phyloP scores from a whole-genome alignment of 2,797 vertebrate genomes.

The Coregonus suidteri region DNA sequence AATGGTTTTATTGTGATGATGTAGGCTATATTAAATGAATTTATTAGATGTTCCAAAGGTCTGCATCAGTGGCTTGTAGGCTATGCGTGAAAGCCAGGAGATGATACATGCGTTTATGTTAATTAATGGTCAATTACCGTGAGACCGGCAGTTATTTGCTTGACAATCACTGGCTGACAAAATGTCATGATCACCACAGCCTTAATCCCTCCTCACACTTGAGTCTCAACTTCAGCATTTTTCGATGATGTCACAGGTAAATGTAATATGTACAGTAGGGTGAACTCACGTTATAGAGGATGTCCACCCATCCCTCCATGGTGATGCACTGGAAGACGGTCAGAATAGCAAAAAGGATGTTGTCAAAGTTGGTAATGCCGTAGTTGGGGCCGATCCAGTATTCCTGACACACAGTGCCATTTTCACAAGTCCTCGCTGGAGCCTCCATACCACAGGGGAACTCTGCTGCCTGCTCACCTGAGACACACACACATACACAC shows the following conservation, averaged over 20 bases:
- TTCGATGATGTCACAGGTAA: neutral
- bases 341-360: conserved; percentile 92
- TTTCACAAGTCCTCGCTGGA: conserved; percentile 82
- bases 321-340: conserved; percentile 99
- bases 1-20: too few relatives aligned
- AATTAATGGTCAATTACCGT: too few relatives aligned
- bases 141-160: too few relatives aligned
- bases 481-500: conserved; percentile 23
- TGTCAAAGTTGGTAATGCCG: conserved; percentile 97
- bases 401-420: conserved; percentile 77
- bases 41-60: too few relatives aligned
- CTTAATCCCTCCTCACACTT: too few relatives aligned
- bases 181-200: too few relatives aligned
- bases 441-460: conserved; percentile 86
- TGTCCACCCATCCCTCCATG: conserved; percentile 98
- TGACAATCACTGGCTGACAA: too few relatives aligned
- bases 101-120: too few relatives aligned
- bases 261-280: neutral
- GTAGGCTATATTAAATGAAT: too few relatives aligned
- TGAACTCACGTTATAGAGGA: conserved; percentile 92
- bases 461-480: conserved; percentile 83
- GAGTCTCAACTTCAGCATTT: neutral
- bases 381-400: conserved; percentile 94
- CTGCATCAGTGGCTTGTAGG: too few relatives aligned
- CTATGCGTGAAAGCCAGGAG: too few relatives aligned